Evolutionary conservation across 2,888 invertebrate species (phyloP), one percentile per base, ranked within the genome.

Genomic region (Drosophila paranaensis): DNA sequence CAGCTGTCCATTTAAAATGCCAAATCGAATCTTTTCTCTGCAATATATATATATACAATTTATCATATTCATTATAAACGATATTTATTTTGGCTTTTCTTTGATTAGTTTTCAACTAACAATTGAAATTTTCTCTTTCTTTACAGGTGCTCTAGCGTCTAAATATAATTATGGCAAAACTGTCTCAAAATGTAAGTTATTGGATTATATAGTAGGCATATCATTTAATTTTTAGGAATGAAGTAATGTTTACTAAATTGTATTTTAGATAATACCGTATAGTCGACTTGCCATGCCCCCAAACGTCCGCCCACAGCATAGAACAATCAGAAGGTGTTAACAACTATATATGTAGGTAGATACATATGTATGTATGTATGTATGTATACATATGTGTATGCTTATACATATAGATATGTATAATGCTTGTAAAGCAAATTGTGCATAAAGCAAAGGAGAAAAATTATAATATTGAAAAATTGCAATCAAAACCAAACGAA

Each of bases 401-500:
- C 20, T 20, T 20, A 1, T 25, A 45, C 6, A 2, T 27, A 20
- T 20, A 46, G 46, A 33, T 48, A n/a, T n/a, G n/a, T 42, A 74
- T 37, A 68, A 53, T 69, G 74, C 75, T 66, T 35, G 54, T 37
- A 13, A 57, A 43, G 61, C 71, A 55, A 48, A 54, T 48, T 40
- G 25, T 43, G 45, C 57, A 53, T n/a, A 42, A 50, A 51, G 37
- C 33, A 27, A 39, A 30, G 20, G 55, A 53, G 33, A 14, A 55
- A 48, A 56, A 60, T 64, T 57, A 66, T 37, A 56, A 37, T 46
- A 53, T 58, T 48, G 9, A 45, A 56, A 61, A 54, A 55, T 50
- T 70, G 65, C 69, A 71, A 63, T n/a, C 20, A 77, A 76, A 74
- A 62, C 70, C 42, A 77, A 81, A 70, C 88, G 84, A 82, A 84